phyloP scores from a whole-genome alignment of 37 sponge, comb jelly and placozoan species.

The Oscarella lobularis region DNA sequence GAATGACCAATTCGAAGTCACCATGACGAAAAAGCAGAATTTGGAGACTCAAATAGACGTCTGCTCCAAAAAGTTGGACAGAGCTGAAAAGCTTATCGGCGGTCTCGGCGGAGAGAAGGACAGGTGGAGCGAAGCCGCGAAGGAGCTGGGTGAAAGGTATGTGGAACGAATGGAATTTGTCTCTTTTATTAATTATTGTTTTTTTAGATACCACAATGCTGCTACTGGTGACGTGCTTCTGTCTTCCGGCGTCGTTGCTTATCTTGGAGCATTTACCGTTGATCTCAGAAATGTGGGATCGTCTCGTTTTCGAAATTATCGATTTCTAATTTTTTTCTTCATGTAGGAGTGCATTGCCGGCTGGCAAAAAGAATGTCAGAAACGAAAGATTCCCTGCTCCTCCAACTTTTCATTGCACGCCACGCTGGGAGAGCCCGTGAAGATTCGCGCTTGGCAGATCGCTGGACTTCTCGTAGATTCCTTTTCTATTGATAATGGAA shows the following conservation, averaged over 20 bases:
- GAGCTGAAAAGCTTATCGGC: conserved; percentile 94
- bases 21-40: conserved; percentile 52
- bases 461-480: conserved; percentile 92
- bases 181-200: no score
- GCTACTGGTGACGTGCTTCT: conserved; percentile 94
- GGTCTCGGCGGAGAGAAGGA: conserved; percentile 98
- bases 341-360: conserved; percentile 57
- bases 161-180: no score
- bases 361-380: conserved; percentile 70
- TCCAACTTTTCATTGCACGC: conserved; percentile 49
- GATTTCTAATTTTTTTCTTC: no score
- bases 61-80: conserved; percentile 84
- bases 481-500: conserved; percentile 95
- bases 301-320: no score
- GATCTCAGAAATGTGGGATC: conserved; percentile 65
- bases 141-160: conserved; percentile 52
- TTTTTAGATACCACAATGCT: conserved; percentile 52
- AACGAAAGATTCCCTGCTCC: conserved; percentile 73
- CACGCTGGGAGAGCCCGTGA: conserved; percentile 91
- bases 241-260: conserved; percentile 92
- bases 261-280: conserved; percentile 96
- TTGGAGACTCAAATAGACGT: conserved; percentile 82
- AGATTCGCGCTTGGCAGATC: conserved; percentile 90
- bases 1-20: conserved; percentile 78
- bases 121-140: conserved; percentile 86